Percentiles rank a stretch among this genome's conserved stretches.
phyloP scores from a whole-genome alignment of 2,888 invertebrate species.

The Allophyes oxyacanthae region DNA sequence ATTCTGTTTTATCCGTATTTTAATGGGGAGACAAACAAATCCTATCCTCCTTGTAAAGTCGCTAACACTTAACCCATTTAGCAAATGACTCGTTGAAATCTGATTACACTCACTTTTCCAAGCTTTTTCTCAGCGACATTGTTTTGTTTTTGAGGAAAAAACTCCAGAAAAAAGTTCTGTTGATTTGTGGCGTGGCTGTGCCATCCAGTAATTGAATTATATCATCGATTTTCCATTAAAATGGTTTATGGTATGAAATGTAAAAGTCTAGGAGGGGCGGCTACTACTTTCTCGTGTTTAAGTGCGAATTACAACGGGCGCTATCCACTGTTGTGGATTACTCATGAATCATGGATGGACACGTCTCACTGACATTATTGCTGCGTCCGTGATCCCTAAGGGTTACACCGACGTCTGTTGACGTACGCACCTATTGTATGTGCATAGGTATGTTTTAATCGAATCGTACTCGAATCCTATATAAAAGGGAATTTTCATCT shows the following conservation, averaged over 20 bases:
- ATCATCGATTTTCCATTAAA: conserved; percentile 89
- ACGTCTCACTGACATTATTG: conserved; percentile 17
- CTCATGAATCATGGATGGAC: conserved; percentile 36
- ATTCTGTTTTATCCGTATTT: conserved; percentile 11
- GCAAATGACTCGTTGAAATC: conserved; percentile 81
- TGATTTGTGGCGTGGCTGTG: conserved; percentile 80
- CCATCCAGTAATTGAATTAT: conserved; percentile 86
- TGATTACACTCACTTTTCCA: conserved; percentile 65
- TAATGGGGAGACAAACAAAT: conserved; percentile 53
- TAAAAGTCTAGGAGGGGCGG: conserved; percentile 81
- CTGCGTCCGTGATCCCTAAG: conserved; percentile 10
- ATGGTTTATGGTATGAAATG: conserved; percentile 88
- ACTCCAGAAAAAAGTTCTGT: conserved; percentile 60
- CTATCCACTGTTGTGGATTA: conserved; percentile 11
- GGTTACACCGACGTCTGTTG: not conserved
- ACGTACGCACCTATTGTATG: no score
- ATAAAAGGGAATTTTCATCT: no score
- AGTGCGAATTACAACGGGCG: conserved; percentile 43
- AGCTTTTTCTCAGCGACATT: conserved; percentile 67
- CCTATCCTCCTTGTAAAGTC: conserved; percentile 51
- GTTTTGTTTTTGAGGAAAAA: conserved; percentile 75
- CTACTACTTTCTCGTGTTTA: conserved; percentile 62
- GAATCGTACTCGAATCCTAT: no score
- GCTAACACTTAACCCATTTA: conserved; percentile 75
- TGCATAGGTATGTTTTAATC: no score